Evolutionary conservation across 2,113 vertebrate genomes (phyloP).

Genomic region (Pomatostomus ruficeps): DNA sequence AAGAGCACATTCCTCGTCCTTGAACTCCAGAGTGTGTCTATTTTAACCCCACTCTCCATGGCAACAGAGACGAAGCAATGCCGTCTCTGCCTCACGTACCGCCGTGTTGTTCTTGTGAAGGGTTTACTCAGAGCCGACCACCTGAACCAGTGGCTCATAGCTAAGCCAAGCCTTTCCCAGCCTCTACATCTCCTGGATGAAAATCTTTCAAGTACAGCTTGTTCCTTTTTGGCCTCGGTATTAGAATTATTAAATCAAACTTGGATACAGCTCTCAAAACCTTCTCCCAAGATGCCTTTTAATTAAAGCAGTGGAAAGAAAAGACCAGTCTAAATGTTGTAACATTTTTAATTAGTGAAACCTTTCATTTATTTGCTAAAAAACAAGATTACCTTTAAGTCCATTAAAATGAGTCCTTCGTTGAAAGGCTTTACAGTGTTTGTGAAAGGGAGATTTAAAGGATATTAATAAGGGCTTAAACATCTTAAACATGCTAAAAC

Average conservation of each 20-base stretch:
- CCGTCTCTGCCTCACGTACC: not conserved
- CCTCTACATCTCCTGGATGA: not conserved
- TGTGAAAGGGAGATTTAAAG: slow-evolving; percentile 26
- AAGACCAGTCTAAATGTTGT: slow-evolving; percentile 24
- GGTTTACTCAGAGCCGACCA: not conserved
- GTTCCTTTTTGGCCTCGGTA: not conserved
- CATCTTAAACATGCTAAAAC: slow-evolving; percentile 14
- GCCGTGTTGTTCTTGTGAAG: not conserved
- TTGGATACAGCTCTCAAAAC: not conserved
- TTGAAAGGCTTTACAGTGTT: slow-evolving; percentile 3
- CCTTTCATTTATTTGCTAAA: slow-evolving; percentile 51
- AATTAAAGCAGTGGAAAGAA: slow-evolving; percentile 41
- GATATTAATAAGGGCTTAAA: slow-evolving; percentile 30
- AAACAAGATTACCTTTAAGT: slow-evolving; percentile 41
- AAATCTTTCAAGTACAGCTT: slow-evolving; percentile 14
- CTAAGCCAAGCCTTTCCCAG: not conserved
- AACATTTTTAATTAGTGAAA: slow-evolving; percentile 53
- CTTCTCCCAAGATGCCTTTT: slow-evolving; percentile 41
- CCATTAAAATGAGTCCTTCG: not conserved
- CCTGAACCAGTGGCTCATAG: not conserved
- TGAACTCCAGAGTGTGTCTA: not conserved
- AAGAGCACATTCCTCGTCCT: not conserved
- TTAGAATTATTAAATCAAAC: slow-evolving; percentile 27
- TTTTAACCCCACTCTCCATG: not conserved
- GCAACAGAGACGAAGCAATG: not conserved